Base-by-base conservation (phyloP, 1,140 invertebrate species). In the Lysiphlebus fabarum region DNA sequence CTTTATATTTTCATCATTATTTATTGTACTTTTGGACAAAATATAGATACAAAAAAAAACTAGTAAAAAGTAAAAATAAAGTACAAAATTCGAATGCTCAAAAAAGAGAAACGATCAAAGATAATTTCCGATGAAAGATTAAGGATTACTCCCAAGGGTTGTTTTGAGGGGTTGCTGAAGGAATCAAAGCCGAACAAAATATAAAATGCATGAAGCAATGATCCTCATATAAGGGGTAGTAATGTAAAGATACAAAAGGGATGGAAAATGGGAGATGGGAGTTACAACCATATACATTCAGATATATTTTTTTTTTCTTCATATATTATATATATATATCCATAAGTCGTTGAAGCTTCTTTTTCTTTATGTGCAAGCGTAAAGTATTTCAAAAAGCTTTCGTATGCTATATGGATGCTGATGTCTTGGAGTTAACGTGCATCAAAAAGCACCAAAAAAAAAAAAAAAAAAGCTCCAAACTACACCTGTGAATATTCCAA, bases 201-300 rank as follows among this genome's bases (percentile, higher is more conserved):
- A 77, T 74, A 77, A 77, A 77, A 77, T 77, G 75, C 72, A 77
- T 77, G 75, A 75, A 73, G 67, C 67, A 63, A 59, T 55, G 70
- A 71, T 75, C 37, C 73, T 69, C 74, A 48, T 48, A 71, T 64
- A 65, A 64, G 49, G 58, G 56, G 8, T 11, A 34, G 36, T 6
- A 34, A n/a, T n/a, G n/a, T n/a, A n/a, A n/a, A n/a, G n/a, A n/a
- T n/a, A n/a, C n/a, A n/a, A n/a, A n/a, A n/a, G n/a, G n/a, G n/a
- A n/a, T n/a, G 17, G 47, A n/a, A 34, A 34, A 7, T 34, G 26
- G 11, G 17, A 9, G 6, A 10, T 34, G 26, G 11, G 47, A 8
- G 17, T 49, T 49, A n/a, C 11, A 10, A 17, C 17, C 17, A 17
- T 17, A 17, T 26, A 40, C 38, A 40, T 1, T 40, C 1, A 11